phyloP scores from a whole-genome alignment of 2,888 invertebrate genomes.

The Stictocephala bisonia region DNA sequence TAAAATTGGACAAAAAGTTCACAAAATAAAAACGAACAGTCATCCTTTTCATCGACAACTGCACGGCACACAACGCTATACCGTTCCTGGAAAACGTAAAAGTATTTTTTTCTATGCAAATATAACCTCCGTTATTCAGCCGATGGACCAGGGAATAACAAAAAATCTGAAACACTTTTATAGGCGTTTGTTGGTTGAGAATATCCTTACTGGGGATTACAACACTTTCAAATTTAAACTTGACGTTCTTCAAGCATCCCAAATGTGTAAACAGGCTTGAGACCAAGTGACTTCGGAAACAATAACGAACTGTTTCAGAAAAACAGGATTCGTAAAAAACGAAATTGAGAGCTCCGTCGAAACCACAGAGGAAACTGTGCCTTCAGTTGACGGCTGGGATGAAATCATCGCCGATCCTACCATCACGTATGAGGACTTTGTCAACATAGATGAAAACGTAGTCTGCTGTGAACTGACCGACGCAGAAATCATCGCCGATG shows the following conservation, averaged over 20 bases:
- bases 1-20: conserved; percentile 31
- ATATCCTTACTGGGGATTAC: conserved; percentile 8
- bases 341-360: background rate
- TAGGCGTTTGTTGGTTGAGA: conserved; percentile 24
- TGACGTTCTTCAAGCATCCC: conserved; percentile 18
- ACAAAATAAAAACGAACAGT: conserved; percentile 17
- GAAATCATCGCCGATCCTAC: conserved; percentile 11
- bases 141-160: conserved; percentile 52
- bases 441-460: conserved; percentile 45
- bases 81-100: conserved; percentile 40
- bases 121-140: conserved; percentile 37
- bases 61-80: conserved; percentile 35
- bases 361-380: conserved; percentile 6
- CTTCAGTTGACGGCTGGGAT: conserved; percentile 27
- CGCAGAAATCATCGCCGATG: conserved; percentile 19
- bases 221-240: conserved; percentile 11
- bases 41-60: conserved; percentile 46
- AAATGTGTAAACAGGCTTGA: conserved; percentile 11
- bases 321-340: conserved; percentile 18
- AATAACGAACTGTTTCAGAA: conserved; percentile 9
- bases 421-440: conserved; percentile 33
- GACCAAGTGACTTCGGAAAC: conserved; percentile 18
- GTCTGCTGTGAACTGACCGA: too few relatives aligned
- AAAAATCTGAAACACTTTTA: conserved; percentile 50
- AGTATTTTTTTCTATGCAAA: conserved; percentile 37